A percentile compares a stretch with the other conserved stretches of the same genome.
These are phyloP conservation scores for Ictidomys tridecemlineatus DNA, from an alignment of 2,113 vertebrate genomes.

Conservation along the genomic window DNA sequence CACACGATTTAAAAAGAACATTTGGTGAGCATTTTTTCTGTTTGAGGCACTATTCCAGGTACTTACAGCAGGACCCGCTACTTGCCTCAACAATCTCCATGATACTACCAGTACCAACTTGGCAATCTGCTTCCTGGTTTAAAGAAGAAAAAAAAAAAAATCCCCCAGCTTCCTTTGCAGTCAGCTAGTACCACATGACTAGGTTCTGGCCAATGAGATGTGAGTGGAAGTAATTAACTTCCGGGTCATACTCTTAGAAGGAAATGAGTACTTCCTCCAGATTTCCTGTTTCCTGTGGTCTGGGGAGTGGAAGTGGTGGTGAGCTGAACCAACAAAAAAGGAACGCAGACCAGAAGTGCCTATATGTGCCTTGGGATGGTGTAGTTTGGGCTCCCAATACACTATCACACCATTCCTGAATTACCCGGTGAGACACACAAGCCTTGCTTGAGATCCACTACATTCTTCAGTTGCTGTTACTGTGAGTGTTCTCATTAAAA, in stretches of 20 bases:
- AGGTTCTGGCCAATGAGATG: conserved; percentile 32
- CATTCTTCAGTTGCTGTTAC: background rate
- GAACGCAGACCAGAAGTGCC: background rate
- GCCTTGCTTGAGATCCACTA: background rate
- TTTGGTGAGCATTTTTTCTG: background rate
- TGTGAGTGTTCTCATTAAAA: background rate
- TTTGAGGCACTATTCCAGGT: background rate
- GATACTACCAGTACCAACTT: background rate
- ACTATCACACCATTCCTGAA: background rate
- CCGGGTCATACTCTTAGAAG: background rate
- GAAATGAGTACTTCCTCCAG: background rate
- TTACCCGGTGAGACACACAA: background rate
- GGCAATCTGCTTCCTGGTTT: background rate
- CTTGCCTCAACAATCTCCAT: background rate
- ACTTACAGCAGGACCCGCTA: background rate
- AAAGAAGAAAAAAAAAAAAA: background rate
- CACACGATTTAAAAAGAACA: conserved; percentile 44
- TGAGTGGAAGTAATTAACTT: background rate
- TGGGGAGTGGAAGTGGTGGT: background rate
- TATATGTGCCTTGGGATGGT: background rate
- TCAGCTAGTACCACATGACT: background rate
- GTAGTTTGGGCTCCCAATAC: background rate
- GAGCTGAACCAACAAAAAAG: background rate
- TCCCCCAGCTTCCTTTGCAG: conserved; percentile 33
- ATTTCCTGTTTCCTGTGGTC: background rate